phyloP scores from a whole-genome alignment of 2,113 vertebrate species.

The Phocoena sinus region DNA sequence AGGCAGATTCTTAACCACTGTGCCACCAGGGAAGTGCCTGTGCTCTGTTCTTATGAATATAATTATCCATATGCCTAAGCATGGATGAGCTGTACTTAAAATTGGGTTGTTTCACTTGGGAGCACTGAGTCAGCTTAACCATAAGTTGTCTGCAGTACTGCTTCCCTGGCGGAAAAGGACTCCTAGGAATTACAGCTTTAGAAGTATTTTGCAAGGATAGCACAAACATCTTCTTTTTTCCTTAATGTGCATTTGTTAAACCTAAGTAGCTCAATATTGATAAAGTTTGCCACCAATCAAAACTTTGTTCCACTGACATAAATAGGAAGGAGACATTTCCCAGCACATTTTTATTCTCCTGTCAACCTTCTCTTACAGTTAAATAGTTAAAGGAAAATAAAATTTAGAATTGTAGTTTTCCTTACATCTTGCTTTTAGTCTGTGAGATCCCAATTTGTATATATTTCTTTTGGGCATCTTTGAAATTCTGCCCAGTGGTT shows the following conservation, averaged over 20 bases:
- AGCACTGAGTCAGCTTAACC: constrained; percentile 37
- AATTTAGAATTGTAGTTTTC: neutral
- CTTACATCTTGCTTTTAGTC: neutral
- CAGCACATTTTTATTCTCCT: neutral
- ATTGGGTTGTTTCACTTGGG: neutral
- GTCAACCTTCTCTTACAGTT: neutral
- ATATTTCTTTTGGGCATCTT: neutral
- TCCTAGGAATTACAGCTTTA: constrained; percentile 50
- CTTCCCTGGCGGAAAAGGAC: neutral
- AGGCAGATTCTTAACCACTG: no score
- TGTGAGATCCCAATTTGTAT: neutral
- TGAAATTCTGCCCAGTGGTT: neutral
- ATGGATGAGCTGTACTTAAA: constrained; percentile 15
- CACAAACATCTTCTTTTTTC: neutral
- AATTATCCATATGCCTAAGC: neutral
- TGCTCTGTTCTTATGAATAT: neutral
- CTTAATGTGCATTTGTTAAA: constrained; percentile 31
- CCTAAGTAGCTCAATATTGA: constrained; percentile 32
- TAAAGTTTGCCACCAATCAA: constrained; percentile 3
- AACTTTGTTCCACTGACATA: neutral
- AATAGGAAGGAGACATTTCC: neutral
- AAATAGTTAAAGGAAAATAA: neutral
- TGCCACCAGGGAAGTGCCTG: no score
- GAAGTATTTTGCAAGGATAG: constrained; percentile 23
- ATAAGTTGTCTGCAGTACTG: neutral